Base-by-base conservation (phyloP, 2,113 vertebrate genomes). In the Nibea coibor region DNA sequence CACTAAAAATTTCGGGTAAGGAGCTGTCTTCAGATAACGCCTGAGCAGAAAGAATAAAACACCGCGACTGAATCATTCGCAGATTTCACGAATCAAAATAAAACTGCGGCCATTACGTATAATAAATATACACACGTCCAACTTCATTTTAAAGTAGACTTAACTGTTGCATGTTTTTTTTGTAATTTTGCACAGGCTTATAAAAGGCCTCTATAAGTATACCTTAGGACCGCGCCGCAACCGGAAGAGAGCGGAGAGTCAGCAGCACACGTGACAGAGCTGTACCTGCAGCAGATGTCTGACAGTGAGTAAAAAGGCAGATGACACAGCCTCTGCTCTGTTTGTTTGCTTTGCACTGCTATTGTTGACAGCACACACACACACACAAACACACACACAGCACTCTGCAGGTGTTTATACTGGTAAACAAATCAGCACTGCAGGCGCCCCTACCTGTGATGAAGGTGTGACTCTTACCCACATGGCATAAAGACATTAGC, bases 1-100 rank as follows among this genome's bases (percentile, higher is more conserved):
- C 78, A 84, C 87, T 90, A 71, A 89, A 39, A 91, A 87, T 75
- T 89, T 83, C 80, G 73, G 42, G 75, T 53, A 80, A 56, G 51
- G 2, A 69, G 92, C 48, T 58, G 87, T 16, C 85, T 5, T 5
- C 26, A 3, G 1, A 76, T 75, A 48, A 39, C 84, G 95, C 95
- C 94, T 94, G 84, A 8, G 4, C 9, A 24, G 0, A 28, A 26
- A 78, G 0, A 20, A 0, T 8, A 4, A 53, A 64, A 4, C 4
- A 26, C 4, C 3, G 5, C 1, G 4, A n/a, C 64, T 42, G 9
- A 4, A 14, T 45, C 19, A 22, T 43, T 76, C 0, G 0, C 0
- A 16, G 0, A 5, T 0, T 0, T 0, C 2, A 0, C 20, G 5
- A 24, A 22, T 28, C 1, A 4, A 48, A 64, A 45, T 9, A 14